Base-by-base conservation (phyloP, 2,113 vertebrate genomes). In the Barnardius zonarius region DNA sequence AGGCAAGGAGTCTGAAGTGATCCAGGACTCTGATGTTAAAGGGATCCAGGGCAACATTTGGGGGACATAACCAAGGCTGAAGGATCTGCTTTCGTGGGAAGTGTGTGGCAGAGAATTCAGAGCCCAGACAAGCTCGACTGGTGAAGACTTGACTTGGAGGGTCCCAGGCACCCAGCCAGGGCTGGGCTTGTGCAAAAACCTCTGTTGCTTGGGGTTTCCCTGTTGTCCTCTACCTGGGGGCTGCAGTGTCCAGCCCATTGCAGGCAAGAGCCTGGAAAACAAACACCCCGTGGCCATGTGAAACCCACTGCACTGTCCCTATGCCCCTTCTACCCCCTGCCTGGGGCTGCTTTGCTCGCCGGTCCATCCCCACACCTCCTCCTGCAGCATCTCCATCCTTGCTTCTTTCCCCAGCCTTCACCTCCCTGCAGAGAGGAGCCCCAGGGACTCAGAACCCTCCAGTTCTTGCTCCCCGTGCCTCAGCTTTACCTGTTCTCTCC, bases 31-130 rank as follows among this genome's bases (percentile, higher is more conserved):
- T 30, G 33, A 37, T 16, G 24, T 6, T 54, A 41, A 69, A 17
- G 17, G 41, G 46, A 3, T 14, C 12, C 16, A 9, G n/a, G 7
- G 6, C 1, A 20, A 37, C 0, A 1, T 24, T 3, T n/a, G 17
- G 8, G 31, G 12, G 17, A 23, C 17, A 10, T 6, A 18, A 18
- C 13, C 12, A 24, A 74, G 41, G 22, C 2, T n/a, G 66, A 64
- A 68, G 70, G 39, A 68, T 24, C 6, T 44, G 39, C 2, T 35
- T 61, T 11, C 5, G 30, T 27, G 33, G 39, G 37, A 62, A 88
- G 17, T 4, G 9, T 22, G 22, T n/a, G 78, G 10, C 62, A 57
- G 82, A 79, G 62, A 25, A 31, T 17, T 27, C 82, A 62, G 57
- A 90, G 12, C 62, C 25, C 10, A 18, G 13, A 61, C 9, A 43